Base-by-base conservation (phyloP, 23 tunicate genomes). In the Styela clava region DNA sequence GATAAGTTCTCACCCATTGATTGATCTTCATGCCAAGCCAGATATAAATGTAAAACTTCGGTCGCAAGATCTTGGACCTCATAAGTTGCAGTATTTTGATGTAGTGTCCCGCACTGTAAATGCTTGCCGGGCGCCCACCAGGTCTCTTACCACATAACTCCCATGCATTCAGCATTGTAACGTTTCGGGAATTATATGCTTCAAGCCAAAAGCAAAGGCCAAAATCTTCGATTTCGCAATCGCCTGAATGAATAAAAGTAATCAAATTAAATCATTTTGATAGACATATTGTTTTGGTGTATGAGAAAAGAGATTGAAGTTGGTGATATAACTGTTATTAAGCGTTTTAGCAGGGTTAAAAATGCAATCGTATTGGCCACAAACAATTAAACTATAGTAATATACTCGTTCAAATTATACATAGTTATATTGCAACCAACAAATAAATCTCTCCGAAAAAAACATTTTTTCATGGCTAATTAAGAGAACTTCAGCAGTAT, bases 21-120 rank as follows among this genome's bases (percentile, higher is more conserved):
- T 65, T 27, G 30, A 65, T 27, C 18, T 65, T 65, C 70, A 65
- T 65, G 9, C 70, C 70, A 65, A 65, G 70, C 70, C 70, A 65
- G 16, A 65, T 27, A 27, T 24, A 65, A 24, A 27, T 65, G 70
- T 24, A 65, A 18, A 24, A 65, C 16, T 27, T 65, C 18, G 70
- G 70, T 7, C 70, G 29, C 30, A 27, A 24, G 7, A 65, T 65
- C 18, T 65, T 65, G 7, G 70, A 24, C 16, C 70, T 24, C 29
- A 65, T 24, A 7, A 65, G 70, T 24, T 18, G 70, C 30, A 27
- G 7, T 24, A 65, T 18, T 65, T 27, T 9, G 7, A 27, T 18
- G 70, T 24, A 65, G 70, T 65, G 70, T 24, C 16, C 70, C 70
- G 70, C 30, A 24, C 30, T 24, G 70, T 65, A 65, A 65, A 65